A percentile compares a stretch with the other conserved stretches of the same genome.
These are phyloP conservation scores for Zhuqinia jingwanae DNA, from an alignment of 2,888 invertebrate genomes.

Conservation along the genomic window DNA sequence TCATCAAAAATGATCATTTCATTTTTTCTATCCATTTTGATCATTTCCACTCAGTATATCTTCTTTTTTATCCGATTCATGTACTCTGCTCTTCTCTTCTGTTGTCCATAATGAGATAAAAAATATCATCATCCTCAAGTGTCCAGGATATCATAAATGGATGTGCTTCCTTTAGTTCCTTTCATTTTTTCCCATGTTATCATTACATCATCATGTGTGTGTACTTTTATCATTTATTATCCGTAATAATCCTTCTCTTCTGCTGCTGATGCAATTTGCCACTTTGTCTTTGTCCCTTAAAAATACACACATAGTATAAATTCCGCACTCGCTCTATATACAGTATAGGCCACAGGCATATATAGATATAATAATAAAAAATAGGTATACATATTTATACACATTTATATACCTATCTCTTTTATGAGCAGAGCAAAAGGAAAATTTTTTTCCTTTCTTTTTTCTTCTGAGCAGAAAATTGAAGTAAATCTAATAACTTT, in stretches of 20 bases:
- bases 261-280: constrained; percentile 65
- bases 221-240: constrained; percentile 49
- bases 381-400: too few species aligned
- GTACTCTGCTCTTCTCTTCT: not conserved
- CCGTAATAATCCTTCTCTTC: constrained; percentile 49
- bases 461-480: constrained; percentile 69
- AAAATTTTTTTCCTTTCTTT: constrained; percentile 38
- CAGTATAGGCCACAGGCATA: not conserved
- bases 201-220: constrained; percentile 46
- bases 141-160: constrained; percentile 64
- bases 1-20: constrained; percentile 45
- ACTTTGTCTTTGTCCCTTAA: constrained; percentile 65
- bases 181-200: constrained; percentile 49
- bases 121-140: constrained; percentile 65
- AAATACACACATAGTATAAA: not conserved
- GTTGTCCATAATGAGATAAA: constrained; percentile 61
- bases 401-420: too few species aligned
- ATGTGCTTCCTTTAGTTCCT: constrained; percentile 63
- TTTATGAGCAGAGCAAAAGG: not conserved
- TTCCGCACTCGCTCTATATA: not conserved
- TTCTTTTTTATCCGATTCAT: constrained; percentile 7
- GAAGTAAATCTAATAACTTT: constrained; percentile 77
- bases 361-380: too few species aligned
- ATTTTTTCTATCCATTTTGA: constrained; percentile 26
- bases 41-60: constrained; percentile 25